phyloP scores from a whole-genome alignment of 2,113 vertebrate species.

The Malurus melanocephalus region DNA sequence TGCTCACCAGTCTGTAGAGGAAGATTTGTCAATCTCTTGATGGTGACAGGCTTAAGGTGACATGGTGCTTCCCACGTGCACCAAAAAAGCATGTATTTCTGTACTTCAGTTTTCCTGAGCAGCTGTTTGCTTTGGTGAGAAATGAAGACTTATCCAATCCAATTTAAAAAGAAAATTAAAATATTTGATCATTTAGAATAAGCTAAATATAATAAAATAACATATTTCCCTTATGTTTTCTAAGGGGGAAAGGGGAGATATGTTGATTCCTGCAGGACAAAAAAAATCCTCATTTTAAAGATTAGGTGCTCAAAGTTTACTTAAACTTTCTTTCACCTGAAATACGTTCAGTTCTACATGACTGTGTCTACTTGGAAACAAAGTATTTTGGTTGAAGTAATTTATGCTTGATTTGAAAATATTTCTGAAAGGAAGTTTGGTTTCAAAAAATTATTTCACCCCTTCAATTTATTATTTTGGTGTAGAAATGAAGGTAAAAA shows the following conservation, averaged over 20 bases:
- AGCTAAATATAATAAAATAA: background rate
- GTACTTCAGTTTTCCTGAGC: background rate
- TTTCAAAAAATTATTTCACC: background rate
- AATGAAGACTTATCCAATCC: background rate
- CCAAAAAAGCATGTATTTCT: background rate
- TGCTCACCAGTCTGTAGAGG: background rate
- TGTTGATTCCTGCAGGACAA: background rate
- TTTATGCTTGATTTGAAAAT: conserved; percentile 11
- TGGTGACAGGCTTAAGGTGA: background rate
- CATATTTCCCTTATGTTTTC: background rate
- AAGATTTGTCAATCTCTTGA: background rate
- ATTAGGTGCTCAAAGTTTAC: background rate
- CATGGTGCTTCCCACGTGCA: background rate
- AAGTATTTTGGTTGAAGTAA: background rate
- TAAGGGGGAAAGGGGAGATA: background rate
- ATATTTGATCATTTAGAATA: background rate
- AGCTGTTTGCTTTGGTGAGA: background rate
- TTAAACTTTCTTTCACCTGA: background rate
- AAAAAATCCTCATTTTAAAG: background rate
- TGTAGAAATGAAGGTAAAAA: conserved; percentile 12
- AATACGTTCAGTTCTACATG: background rate
- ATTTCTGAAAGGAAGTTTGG: conserved; percentile 32
- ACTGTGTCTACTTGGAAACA: background rate
- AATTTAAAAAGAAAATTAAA: background rate
- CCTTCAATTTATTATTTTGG: conserved; percentile 1